Evolutionary conservation across 2,113 vertebrate species (phyloP).

Genomic region (Ibidorhyncha struthersii): DNA sequence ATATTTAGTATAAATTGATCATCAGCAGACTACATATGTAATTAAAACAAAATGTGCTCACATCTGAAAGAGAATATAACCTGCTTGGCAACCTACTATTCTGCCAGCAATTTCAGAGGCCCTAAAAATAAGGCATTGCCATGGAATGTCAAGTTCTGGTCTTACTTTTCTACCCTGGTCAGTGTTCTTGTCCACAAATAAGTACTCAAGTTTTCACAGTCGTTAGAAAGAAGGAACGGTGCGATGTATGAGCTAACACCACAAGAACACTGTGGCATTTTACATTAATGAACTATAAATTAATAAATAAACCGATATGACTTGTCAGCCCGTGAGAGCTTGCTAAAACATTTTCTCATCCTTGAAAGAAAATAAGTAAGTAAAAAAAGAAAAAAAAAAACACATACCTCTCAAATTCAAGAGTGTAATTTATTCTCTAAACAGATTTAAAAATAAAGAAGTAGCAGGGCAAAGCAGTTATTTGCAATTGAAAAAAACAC

Average conservation of each 20-base stretch:
- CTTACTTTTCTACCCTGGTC: background rate
- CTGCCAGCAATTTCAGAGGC: background rate
- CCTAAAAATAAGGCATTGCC: background rate
- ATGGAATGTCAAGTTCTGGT: background rate
- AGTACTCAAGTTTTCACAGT: background rate
- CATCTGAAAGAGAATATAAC: background rate
- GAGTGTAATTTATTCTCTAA: background rate
- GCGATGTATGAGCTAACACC: background rate
- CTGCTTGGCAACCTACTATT: background rate
- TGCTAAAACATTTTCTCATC: background rate
- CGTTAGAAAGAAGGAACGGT: background rate
- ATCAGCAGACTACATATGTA: background rate
- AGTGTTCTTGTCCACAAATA: background rate
- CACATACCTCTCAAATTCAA: background rate
- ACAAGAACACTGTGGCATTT: background rate
- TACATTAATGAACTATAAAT: background rate
- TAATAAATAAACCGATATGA: background rate
- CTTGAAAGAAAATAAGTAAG: background rate
- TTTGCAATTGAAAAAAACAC: background rate
- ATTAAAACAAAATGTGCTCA: background rate
- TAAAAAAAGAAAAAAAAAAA: background rate
- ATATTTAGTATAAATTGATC: background rate
- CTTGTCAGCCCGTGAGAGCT: background rate
- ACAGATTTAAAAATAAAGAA: background rate
- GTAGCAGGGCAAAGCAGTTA: background rate